phyloP scores from a whole-genome alignment of 2,797 vertebrate genomes.

The Acanthornis magna region DNA sequence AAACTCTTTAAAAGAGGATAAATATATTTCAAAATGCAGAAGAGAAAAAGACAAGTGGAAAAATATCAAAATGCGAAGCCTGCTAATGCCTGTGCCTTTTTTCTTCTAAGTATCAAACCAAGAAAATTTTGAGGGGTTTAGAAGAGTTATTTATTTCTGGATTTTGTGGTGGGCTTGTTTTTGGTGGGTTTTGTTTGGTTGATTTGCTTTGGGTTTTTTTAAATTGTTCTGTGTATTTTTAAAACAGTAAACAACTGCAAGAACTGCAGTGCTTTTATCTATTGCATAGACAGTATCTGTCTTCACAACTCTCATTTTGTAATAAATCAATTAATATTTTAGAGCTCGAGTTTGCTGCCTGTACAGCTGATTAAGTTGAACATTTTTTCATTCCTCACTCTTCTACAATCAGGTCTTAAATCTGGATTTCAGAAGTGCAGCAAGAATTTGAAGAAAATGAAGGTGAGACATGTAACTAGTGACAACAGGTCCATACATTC shows the following conservation, averaged over 20 bases:
- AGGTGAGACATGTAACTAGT: neutral
- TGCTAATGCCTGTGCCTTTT: neutral
- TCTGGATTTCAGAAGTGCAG: neutral
- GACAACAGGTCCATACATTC: neutral
- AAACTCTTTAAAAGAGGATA: conserved; percentile 79
- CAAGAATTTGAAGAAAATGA: neutral
- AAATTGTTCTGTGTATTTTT: neutral
- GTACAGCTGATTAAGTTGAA: neutral
- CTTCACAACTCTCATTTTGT: neutral
- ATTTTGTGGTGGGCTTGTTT: neutral
- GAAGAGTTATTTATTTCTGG: neutral
- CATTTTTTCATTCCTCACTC: neutral
- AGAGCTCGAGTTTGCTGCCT: neutral
- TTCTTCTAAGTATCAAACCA: neutral
- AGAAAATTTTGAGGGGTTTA: neutral
- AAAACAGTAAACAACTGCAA: neutral
- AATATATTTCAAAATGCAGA: neutral
- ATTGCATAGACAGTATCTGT: neutral
- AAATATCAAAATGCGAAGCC: neutral
- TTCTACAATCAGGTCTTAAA: neutral
- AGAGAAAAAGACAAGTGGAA: neutral
- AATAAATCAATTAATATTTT: neutral
- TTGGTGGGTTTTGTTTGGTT: neutral
- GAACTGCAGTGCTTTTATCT: neutral
- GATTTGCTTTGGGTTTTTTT: neutral